phyloP scores from a whole-genome alignment of 2,113 vertebrate genomes.

The Psilopsiagon aurifrons region DNA sequence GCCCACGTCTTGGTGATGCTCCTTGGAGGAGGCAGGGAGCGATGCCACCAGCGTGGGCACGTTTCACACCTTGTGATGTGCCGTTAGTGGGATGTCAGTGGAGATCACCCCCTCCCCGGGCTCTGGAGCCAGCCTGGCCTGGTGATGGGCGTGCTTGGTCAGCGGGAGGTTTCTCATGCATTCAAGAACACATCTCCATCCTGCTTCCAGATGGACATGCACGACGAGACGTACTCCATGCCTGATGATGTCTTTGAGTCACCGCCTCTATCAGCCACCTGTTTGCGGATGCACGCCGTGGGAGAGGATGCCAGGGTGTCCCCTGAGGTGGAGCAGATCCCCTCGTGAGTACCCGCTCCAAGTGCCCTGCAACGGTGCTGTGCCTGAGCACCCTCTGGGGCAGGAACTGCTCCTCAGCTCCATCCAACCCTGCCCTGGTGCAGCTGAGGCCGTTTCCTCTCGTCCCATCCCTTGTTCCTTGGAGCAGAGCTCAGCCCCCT shows the following conservation, averaged over 20 bases:
- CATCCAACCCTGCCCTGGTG: background rate
- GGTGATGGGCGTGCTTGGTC: accelerated
- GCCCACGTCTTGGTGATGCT: background rate
- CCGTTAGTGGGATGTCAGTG: background rate
- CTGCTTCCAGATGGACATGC: slow-evolving; percentile 78
- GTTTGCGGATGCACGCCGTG: slow-evolving; percentile 51
- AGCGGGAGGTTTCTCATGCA: background rate
- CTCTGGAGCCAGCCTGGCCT: background rate
- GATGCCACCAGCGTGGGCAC: accelerated
- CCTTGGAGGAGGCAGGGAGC: background rate
- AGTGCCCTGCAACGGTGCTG: background rate
- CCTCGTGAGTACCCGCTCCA: slow-evolving; percentile 75
- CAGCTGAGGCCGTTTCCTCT: background rate
- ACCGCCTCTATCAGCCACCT: slow-evolving; percentile 84
- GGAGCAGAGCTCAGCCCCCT: too few relatives aligned
- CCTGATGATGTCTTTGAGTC: slow-evolving; percentile 96
- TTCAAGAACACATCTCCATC: accelerated
- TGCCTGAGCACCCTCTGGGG: background rate
- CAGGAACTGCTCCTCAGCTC: background rate
- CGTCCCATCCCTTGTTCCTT: too few relatives aligned
- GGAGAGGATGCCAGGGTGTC: slow-evolving; percentile 62
- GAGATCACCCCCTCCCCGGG: background rate
- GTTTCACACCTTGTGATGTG: background rate
- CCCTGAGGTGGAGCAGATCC: slow-evolving; percentile 62
- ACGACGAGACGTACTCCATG: slow-evolving; percentile 89